Evolutionary conservation across 2,797 vertebrate genomes (phyloP).

Genomic region (Enteromius afrohamiltoni): DNA sequence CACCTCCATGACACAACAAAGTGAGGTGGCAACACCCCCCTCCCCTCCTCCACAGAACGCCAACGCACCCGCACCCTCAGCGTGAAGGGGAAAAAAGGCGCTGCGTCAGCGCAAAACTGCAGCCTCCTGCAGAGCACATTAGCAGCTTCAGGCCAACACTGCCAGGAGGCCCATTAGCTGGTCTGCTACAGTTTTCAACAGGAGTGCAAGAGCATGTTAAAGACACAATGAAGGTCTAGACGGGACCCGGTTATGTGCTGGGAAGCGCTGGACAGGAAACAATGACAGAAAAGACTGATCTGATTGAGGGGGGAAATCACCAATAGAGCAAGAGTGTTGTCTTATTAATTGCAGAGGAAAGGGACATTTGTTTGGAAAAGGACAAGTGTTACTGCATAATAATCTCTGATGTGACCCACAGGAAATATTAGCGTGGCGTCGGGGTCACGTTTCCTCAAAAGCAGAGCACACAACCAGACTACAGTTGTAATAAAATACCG

Average conservation of each 20-base stretch:
- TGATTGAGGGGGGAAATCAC: neutral
- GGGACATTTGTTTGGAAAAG: neutral
- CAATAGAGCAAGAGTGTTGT: neutral
- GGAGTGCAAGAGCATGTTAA: constrained; percentile 62
- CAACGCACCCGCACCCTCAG: constrained; percentile 66
- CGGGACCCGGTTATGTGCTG: constrained; percentile 23
- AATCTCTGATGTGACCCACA: constrained; percentile 3
- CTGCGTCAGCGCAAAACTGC: constrained; percentile 65
- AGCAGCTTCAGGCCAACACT: constrained; percentile 49
- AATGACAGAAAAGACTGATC: neutral
- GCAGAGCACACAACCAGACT: neutral
- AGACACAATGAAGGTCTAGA: constrained; percentile 60
- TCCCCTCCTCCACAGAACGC: constrained; percentile 60
- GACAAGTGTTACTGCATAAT: neutral
- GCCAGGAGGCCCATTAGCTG: constrained; percentile 24
- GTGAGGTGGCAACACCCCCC: constrained; percentile 19
- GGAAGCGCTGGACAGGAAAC: neutral
- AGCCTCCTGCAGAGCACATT: constrained; percentile 62
- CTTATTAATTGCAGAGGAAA: neutral
- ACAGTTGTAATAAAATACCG: neutral
- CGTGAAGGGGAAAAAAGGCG: constrained; percentile 43
- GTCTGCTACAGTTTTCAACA: constrained; percentile 37
- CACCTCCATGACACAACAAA: constrained; percentile 28
- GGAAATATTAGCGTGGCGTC: neutral
- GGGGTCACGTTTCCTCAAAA: constrained; percentile 22